Evolutionary conservation across 2,797 vertebrate species (phyloP), one percentile per base, ranked within the genome.

Genomic region (Bufotes viridis): DNA sequence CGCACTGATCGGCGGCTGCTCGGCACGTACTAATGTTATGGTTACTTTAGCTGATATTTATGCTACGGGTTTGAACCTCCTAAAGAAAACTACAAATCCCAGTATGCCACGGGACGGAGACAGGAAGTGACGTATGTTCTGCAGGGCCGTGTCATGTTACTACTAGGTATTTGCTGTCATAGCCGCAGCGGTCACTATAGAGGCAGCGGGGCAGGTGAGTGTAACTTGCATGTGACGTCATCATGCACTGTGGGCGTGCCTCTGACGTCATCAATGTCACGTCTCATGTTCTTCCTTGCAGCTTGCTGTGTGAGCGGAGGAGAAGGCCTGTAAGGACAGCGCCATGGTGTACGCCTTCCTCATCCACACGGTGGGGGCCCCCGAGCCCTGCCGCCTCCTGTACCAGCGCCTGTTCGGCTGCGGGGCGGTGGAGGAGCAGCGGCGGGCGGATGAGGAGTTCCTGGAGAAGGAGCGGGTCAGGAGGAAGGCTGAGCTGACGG

Each of bases 261-360:
- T n/a, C n/a, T n/a, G n/a, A 7, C 2, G 58, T 18, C 2, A 22
- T 63, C 22, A n/a, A n/a, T 58, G 9, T 10, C 11, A 11, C 20
- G 58, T 60, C 14, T 60, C 22, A 0, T 7, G 22, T 29, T 10
- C 26, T 29, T 14, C 18, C 14, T 70, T 34, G 67, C 67, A 70
- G 67, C 14, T 70, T 34, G n/a, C 15, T 24, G 26, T 78, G 75
- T 78, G 76, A 78, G 14, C 9, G 42, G 53, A 57, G 76, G 3
- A 26, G 8, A 1, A 24, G 34, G 53, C 1, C 1, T 14, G 4
- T 20, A 15, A 18, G 14, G 58, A 13, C 15, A n/a, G 12, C 24
- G 85, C 1, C 55, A 98, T 98, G 97, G 97, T 98, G 0, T 91
- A 94, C 0, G 96, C 95, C 1, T 96, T 98, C 86, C 87, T 98